These are phyloP conservation scores for Escarpia spicata DNA, from an alignment of 2,888 invertebrate genomes.

Conservation along the genomic window DNA sequence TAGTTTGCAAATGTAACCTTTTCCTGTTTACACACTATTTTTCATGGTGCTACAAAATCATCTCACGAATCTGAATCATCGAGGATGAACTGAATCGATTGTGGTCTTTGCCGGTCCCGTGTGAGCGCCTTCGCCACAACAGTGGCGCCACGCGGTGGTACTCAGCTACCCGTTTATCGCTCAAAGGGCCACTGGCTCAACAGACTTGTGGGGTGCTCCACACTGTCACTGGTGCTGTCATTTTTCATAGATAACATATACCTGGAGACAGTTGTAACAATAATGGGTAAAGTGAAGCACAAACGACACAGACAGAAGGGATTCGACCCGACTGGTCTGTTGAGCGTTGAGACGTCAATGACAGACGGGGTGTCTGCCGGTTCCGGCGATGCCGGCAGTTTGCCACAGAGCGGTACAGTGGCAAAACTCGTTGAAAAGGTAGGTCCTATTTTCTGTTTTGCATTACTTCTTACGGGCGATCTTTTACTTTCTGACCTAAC, in stretches of 20 bases:
- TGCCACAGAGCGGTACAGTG: conserved; percentile 14
- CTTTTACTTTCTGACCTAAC: not conserved
- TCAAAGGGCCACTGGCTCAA: not conserved
- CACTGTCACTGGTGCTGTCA: not conserved
- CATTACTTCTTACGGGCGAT: not conserved
- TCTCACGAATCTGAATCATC: too few species aligned
- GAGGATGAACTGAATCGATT: too few species aligned
- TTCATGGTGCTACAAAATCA: too few species aligned
- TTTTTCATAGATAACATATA: not conserved
- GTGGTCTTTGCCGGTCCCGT: too few species aligned
- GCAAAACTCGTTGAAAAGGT: not conserved
- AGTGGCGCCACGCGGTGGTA: too few species aligned
- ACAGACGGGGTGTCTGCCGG: not conserved
- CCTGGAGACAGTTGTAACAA: not conserved
- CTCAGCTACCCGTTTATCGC: not conserved
- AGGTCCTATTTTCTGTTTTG: not conserved
- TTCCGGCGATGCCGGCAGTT: not conserved
- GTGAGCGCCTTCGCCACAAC: too few species aligned
- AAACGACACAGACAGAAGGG: conserved; percentile 5
- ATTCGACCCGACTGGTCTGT: not conserved
- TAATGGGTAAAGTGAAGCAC: not conserved
- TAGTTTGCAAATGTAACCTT: too few species aligned
- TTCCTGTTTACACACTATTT: too few species aligned
- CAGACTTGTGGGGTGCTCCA: not conserved
- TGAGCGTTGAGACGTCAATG: not conserved